These are phyloP conservation scores for Eupithecia vulgata DNA, from an alignment of 2,888 invertebrate genomes.

Conservation along the genomic window DNA sequence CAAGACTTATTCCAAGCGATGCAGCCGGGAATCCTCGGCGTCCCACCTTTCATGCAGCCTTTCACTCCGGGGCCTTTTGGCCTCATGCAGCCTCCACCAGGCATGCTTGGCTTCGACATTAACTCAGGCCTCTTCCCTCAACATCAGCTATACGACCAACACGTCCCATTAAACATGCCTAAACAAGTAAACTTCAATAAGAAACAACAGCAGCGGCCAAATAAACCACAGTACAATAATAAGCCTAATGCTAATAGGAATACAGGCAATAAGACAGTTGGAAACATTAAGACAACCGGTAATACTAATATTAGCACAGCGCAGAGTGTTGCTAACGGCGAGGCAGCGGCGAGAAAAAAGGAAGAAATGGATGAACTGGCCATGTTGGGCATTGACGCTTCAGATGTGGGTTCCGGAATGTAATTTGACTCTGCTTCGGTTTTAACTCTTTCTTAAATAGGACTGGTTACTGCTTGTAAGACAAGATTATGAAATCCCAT, in stretches of 20 bases:
- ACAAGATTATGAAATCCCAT: background rate
- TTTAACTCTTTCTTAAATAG: background rate
- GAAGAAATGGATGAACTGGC: constrained; percentile 89
- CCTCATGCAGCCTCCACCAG: constrained; percentile 52
- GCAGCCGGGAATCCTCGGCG: constrained; percentile 51
- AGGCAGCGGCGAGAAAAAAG: constrained; percentile 62
- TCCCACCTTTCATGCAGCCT: constrained; percentile 46
- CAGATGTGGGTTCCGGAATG: constrained; percentile 86
- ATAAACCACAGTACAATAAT: constrained; percentile 35
- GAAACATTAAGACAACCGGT: background rate
- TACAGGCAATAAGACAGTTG: constrained; percentile 3
- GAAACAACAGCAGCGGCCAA: constrained; percentile 36
- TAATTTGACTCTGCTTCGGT: constrained; percentile 32
- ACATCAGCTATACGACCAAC: constrained; percentile 71
- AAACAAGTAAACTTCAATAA: constrained; percentile 31
- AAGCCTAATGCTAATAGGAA: constrained; percentile 45
- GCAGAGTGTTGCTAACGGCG: constrained; percentile 40
- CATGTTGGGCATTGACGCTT: constrained; percentile 93
- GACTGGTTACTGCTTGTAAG: constrained; percentile 4
- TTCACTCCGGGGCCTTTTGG: constrained; percentile 46
- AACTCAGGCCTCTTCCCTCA: constrained; percentile 64
- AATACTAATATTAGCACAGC: background rate
- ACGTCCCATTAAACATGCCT: constrained; percentile 65
- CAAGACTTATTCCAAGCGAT: constrained; percentile 48
- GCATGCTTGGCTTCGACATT: constrained; percentile 73